Evolutionary conservation across 1,140 invertebrate species (phyloP), one percentile per base, ranked within the genome.

Genomic region (Proctacanthus coquilletti): DNA sequence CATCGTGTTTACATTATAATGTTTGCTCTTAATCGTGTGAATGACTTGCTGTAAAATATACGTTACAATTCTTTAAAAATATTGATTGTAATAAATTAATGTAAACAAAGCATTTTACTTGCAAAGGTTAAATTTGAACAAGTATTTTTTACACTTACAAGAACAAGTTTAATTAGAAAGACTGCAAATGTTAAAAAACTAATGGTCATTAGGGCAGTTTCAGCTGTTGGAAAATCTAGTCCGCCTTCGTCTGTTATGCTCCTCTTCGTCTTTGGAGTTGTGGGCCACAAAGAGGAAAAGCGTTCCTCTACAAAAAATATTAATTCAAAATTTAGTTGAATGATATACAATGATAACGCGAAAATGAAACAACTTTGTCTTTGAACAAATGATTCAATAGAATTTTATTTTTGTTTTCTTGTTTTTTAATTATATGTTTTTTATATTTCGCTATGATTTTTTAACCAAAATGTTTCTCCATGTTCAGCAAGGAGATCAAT

Each of bases 181-280:
- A 84, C 80, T 1, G 81, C 79, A 53, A 85, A 85, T 2, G 81
- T 84, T 6, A 86, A 62, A 57, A 85, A 84, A 3, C 79, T 80
- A 39, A 86, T 79, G 18, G 78, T 77, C 69, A 85, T 74, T 18
- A 86, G 59, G 0, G 82, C 74, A 23, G 75, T 73, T 61, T 84
- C 80, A 19, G 77, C 65, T 1, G 81, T 83, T n/a, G 80, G 80
- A 52, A 84, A 81, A 40, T 76, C 74, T 36, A 83, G 62, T 39
- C 68, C 65, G 1, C 66, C 64, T 9, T 72, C 66, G 17, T 59
- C 48, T 51, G 51, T 41, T 51, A 46, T 29, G 38, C 51, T 48
- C 44, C 47, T 43, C 45, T 52, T 43, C 53, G 44, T 41, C 43
- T 42, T 45, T 51, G 42, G 34, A 41, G 38, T 42, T 47, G 48